These are phyloP conservation scores for Suillia variegata DNA, from an alignment of 2,888 invertebrate genomes.

Conservation along the genomic window DNA sequence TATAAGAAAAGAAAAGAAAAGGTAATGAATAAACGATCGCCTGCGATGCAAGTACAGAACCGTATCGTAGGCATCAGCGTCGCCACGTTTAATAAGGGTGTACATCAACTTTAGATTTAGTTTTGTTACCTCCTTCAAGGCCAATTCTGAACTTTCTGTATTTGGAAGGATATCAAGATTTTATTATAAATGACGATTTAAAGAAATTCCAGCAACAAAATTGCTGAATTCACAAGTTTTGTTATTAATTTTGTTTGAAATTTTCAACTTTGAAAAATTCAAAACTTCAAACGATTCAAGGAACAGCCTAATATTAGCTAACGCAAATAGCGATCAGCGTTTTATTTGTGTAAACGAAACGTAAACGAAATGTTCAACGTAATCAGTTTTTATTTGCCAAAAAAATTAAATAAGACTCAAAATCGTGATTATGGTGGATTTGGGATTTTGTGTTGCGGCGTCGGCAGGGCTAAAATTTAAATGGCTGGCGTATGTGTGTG, in stretches of 20 bases:
- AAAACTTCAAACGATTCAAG: no score
- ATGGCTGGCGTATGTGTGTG: slow-evolving; percentile 28
- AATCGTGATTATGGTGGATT: slow-evolving; percentile 49
- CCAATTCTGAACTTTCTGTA: no score
- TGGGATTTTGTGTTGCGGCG: slow-evolving; percentile 31
- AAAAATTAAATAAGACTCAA: slow-evolving; percentile 55
- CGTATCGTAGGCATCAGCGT: slow-evolving; percentile 10
- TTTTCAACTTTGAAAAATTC: no score
- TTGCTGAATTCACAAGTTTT: no score
- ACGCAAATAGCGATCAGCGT: not conserved
- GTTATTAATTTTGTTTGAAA: no score
- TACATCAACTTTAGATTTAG: no score
- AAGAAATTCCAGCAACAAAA: no score
- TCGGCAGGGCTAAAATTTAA: slow-evolving; percentile 46
- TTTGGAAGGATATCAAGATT: no score
- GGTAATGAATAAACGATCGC: slow-evolving; percentile 23
- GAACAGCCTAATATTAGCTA: no score
- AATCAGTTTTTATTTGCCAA: slow-evolving; percentile 48
- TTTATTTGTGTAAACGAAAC: slow-evolving; percentile 23
- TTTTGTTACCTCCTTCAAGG: no score
- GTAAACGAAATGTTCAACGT: slow-evolving; percentile 27
- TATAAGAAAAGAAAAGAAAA: slow-evolving; percentile 21
- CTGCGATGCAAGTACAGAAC: slow-evolving; percentile 38
- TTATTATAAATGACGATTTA: no score
- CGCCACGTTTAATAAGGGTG: slow-evolving; percentile 18